phyloP scores from a whole-genome alignment of 2,797 vertebrate species.

The Spinibarbus caldwelli region DNA sequence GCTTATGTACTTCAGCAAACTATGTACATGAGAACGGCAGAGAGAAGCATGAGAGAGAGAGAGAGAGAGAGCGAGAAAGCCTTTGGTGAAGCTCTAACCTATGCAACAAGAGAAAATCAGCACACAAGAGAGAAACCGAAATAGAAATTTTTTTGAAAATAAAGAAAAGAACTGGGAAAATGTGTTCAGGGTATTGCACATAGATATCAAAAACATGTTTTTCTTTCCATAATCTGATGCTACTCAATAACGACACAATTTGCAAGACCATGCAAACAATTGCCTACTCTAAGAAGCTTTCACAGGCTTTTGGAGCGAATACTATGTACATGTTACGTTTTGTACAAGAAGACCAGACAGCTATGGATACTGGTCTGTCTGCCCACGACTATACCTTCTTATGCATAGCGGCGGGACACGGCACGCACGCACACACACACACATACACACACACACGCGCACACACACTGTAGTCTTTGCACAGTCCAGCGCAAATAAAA shows the following conservation, averaged over 20 bases:
- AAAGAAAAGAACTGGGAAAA: conserved; percentile 58
- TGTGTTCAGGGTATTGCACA: conserved; percentile 87
- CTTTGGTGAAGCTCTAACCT: conserved; percentile 46
- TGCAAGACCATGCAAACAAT: conserved; percentile 88
- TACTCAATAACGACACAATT: conserved; percentile 77
- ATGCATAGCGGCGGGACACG: conserved; percentile 74
- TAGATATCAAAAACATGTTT: conserved; percentile 80
- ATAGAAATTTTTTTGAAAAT: conserved; percentile 38
- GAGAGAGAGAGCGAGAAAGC: conserved; percentile 33
- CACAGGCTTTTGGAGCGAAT: conserved; percentile 78
- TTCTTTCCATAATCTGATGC: conserved; percentile 85
- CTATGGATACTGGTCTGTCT: conserved; percentile 77
- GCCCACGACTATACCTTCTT: conserved; percentile 80
- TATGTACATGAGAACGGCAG: conserved; percentile 51
- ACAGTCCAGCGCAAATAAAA: conserved; percentile 71
- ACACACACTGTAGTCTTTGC: conserved; percentile 65
- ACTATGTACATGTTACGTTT: conserved; percentile 87
- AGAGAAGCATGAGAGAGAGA: conserved; percentile 33
- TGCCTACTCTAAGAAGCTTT: conserved; percentile 88
- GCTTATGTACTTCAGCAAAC: conserved; percentile 51
- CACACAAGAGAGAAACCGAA: conserved; percentile 35
- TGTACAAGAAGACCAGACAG: conserved; percentile 84
- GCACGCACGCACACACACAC: conserved; percentile 19
- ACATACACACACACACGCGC: conserved; percentile 3
- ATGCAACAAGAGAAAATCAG: conserved; percentile 38